These are phyloP conservation scores for Amorpha juglandis DNA, from an alignment of 2,888 invertebrate species.

Conservation along the genomic window DNA sequence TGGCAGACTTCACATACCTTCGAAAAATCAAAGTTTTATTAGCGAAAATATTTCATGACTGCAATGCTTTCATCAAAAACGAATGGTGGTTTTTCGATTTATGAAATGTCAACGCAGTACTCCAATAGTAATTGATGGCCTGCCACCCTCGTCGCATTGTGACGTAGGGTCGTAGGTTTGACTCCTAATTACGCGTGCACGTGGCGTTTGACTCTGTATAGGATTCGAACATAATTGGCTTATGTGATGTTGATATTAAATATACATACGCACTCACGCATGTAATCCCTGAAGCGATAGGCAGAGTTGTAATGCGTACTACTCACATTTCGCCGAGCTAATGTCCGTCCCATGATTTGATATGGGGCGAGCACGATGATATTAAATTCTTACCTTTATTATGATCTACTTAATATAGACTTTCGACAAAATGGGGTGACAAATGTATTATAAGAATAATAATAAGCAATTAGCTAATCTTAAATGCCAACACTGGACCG, in stretches of 20 bases:
- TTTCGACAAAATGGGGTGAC: neutral
- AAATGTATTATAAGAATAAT: too few relatives aligned
- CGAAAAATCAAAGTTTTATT: too few relatives aligned
- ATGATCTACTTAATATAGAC: constrained; percentile 8
- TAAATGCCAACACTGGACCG: too few relatives aligned
- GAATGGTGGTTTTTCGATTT: neutral
- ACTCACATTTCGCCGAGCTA: too few relatives aligned
- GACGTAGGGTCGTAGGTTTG: constrained; percentile 7
- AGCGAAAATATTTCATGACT: too few relatives aligned
- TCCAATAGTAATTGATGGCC: constrained; percentile 13
- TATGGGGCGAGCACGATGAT: too few relatives aligned
- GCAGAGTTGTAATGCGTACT: too few relatives aligned
- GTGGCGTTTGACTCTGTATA: constrained; percentile 21
- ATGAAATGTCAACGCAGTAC: neutral
- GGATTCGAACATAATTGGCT: constrained; percentile 15
- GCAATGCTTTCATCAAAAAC: neutral
- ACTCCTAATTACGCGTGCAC: constrained; percentile 23
- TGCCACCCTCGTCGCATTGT: constrained; percentile 12
- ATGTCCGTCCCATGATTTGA: too few relatives aligned
- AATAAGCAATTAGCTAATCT: too few relatives aligned
- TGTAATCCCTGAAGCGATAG: too few relatives aligned
- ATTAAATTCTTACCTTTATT: constrained; percentile 15
- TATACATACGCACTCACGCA: too few relatives aligned
- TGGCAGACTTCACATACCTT: too few relatives aligned
- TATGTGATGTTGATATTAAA: constrained; percentile 19